Evolutionary conservation across 2,113 vertebrate species (phyloP).

Genomic region (Psammodynastes pulverulentus): DNA sequence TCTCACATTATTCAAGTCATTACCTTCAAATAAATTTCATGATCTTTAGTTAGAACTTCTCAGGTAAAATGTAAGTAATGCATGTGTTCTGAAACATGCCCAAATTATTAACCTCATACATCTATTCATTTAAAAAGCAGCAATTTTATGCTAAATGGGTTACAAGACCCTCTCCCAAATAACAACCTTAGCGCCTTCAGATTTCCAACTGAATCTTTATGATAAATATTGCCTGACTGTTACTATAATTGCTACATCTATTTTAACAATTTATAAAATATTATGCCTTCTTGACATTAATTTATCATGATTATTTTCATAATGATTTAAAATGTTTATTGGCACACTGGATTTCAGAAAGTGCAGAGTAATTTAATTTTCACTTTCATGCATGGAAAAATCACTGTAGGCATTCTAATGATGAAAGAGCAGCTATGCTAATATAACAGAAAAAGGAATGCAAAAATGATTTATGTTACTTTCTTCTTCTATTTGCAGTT

Average conservation of each 20-base stretch:
- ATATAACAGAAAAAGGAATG: conserved; percentile 63
- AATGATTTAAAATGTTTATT: conserved; percentile 68
- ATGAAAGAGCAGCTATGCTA: conserved; percentile 73
- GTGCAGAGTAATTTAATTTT: conserved; percentile 68
- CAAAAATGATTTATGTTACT: conserved; percentile 83
- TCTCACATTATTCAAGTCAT: background rate
- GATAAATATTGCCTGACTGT: conserved; percentile 36
- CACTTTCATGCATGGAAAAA: conserved; percentile 48
- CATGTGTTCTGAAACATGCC: conserved; percentile 24
- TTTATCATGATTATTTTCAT: conserved; percentile 69
- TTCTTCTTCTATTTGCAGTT: conserved; percentile 83
- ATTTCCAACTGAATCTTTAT: conserved; percentile 40
- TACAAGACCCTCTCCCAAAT: background rate
- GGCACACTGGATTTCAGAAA: conserved; percentile 55
- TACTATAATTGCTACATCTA: conserved; percentile 41
- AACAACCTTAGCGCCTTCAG: conserved; percentile 18
- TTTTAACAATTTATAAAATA: conserved; percentile 53
- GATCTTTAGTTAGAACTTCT: background rate
- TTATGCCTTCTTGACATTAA: conserved; percentile 53
- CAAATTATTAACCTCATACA: conserved; percentile 37
- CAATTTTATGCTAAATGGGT: conserved; percentile 13
- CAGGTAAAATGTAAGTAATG: background rate
- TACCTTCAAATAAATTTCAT: background rate
- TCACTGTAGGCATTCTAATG: conserved; percentile 61
- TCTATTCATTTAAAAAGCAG: conserved; percentile 44